Base-by-base conservation (phyloP, 2,113 vertebrate species). In the Sylvilagus bachmani region DNA sequence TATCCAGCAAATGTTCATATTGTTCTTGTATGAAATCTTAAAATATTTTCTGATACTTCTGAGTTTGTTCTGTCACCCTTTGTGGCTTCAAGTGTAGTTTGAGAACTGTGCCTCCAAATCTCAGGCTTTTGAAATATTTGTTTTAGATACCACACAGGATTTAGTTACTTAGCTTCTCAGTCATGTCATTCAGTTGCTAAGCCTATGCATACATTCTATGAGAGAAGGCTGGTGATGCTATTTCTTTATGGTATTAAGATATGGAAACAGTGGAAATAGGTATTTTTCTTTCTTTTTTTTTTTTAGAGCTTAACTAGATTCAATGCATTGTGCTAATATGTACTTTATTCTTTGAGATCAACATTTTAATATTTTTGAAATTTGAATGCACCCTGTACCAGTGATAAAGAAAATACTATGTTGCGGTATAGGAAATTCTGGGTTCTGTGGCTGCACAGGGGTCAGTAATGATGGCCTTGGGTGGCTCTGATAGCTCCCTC, bases 341-440 rank as follows among this genome's bases (percentile, higher is more conserved):
- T 77, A 75, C 61, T 89, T 75, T 29, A 89, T 89, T 64, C 49
- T 8, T 44, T 64, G 17, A 89, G 49, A 69, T 62, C 31, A 80
- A 53, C 36, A n/a, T 22, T 36, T 78, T 64, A 14, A 44, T 92
- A 29, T 51, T 89, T 94, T 86, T 89, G 44, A 94, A 89, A 94
- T 71, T 62, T 64, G 53, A 85, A 66, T 11, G 7, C 27, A 14
- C 73, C 5, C 27, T 66, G 33, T 6, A 49, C 19, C 14, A 36
- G 21, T 89, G 29, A n/a, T 78, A 64, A 75, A 80, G 25, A 80
- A 84, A 61, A 49, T 4, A 10, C 2, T 3, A 33, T 82, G 66
- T 11, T 91, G 31, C n/a, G 12, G 19, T 24, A 53, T 33, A 64
- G 38, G 77, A 10, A 61, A 49, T 2, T 74, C 13, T 44, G n/a